Percentiles rank a stretch among this genome's conserved stretches.
Evolutionary conservation across 2,888 invertebrate species (phyloP).

Genomic region (Tinea trinotella): DNA sequence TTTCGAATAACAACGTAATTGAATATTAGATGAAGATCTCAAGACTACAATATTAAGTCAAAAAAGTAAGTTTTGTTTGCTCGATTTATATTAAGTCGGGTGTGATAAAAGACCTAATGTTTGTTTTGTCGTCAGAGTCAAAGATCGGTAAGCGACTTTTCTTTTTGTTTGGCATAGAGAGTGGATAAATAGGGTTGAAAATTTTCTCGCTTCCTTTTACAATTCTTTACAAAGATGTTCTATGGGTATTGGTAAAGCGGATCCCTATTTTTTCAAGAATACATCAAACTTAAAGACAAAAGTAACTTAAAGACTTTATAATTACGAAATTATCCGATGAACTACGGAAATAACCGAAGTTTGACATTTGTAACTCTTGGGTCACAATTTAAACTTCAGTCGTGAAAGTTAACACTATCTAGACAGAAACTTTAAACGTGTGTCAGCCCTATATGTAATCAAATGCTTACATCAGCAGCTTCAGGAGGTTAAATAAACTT

Average conservation of each 20-base stretch:
- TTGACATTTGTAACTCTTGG: no score
- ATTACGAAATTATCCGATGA: no score
- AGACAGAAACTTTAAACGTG: neutral
- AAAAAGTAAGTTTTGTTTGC: slow-evolving; percentile 11
- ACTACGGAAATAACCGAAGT: no score
- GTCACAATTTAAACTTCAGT: no score
- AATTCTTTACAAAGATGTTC: no score
- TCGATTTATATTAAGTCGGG: slow-evolving; percentile 9
- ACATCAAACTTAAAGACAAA: no score
- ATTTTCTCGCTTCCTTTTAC: no score
- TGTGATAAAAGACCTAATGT: slow-evolving; percentile 14
- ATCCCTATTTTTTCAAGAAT: no score
- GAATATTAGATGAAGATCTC: neutral
- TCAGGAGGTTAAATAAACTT: slow-evolving; percentile 10
- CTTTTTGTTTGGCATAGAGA: slow-evolving; percentile 14
- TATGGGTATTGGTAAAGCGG: no score
- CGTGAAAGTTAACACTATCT: neutral
- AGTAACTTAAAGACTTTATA: no score
- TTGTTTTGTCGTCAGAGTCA: slow-evolving; percentile 14
- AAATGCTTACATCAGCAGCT: slow-evolving; percentile 14
- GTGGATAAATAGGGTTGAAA: slow-evolving; percentile 16
- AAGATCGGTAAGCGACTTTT: slow-evolving; percentile 4
- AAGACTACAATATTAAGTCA: neutral
- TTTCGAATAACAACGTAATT: neutral
- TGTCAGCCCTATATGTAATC: slow-evolving; percentile 12